Conservation (phyloP, 37 sponge, comb jelly and placozoan genomes). For the Spongia lamella region DNA sequence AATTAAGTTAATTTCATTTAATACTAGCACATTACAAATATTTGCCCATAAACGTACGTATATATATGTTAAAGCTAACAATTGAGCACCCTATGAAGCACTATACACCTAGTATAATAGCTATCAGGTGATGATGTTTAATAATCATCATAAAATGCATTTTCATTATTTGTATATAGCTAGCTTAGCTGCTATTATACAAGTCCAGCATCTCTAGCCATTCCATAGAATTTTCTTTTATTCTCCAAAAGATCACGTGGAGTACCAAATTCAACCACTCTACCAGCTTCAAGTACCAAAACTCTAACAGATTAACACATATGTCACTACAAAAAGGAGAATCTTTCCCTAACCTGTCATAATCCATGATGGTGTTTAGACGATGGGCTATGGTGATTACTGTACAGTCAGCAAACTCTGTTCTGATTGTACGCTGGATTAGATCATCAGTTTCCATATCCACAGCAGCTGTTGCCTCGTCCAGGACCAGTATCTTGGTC, state of each 20-base stretch:
- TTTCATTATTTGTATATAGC: too few species aligned
- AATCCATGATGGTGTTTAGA: conserved; percentile 73
- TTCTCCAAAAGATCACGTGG: conserved; percentile 68
- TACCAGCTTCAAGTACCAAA: conserved; percentile 84
- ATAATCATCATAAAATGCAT: too few species aligned
- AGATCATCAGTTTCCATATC: conserved; percentile 84
- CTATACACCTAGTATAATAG: too few species aligned
- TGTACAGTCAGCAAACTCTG: conserved; percentile 73
- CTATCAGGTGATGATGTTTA: too few species aligned
- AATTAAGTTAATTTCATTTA: too few species aligned
- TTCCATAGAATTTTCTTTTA: conserved; percentile 74
- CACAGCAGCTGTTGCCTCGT: conserved; percentile 92
- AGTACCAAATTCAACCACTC: conserved; percentile 80
- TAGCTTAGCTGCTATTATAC: too few species aligned
- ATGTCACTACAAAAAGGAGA: not conserved
- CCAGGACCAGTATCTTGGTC: conserved; percentile 89
- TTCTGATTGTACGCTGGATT: conserved; percentile 77
- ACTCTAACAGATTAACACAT: conserved; percentile 40
- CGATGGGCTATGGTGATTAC: conserved; percentile 81
- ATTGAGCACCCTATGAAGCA: too few species aligned
- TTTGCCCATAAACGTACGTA: too few species aligned
- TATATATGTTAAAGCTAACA: too few species aligned
- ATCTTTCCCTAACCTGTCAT: conserved; percentile 18
- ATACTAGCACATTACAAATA: too few species aligned
- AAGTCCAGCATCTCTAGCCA: conserved; percentile 88